Evolutionary conservation across 1,140 invertebrate genomes (phyloP), one percentile per base, ranked within the genome.

Genomic region (Spodoptera frugiperda): DNA sequence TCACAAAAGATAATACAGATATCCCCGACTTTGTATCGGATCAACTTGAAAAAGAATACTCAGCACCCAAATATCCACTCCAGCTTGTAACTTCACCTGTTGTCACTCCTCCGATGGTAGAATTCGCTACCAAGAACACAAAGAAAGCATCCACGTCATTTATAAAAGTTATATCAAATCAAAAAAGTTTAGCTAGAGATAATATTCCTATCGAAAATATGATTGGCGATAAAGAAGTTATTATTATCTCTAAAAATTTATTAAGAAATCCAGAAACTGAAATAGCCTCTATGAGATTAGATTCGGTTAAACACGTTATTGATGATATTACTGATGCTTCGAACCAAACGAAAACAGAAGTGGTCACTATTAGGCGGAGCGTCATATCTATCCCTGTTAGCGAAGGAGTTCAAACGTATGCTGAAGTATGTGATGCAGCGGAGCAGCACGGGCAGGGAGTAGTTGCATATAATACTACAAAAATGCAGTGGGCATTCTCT

Each of bases 261-360:
- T 76, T 81, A 19, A 82, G 73, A 74, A 80, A 81, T 17, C 61
- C 67, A 10, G 76, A 81, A 33, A 80, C 63, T 17, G 80, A 84
- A 53, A 51, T 44, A 12, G 39, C n/a, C 3, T 78, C 77, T 46
- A 76, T 61, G 21, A 74, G 17, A 39, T 33, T 61, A 15, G 55
- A 61, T 57, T 15, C 68, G 14, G 14, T 39, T 14, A 55, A 44
- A 57, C 30, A 25, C 14, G 11, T 21, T 19, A 6, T 55, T 15
- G 51, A 46, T 55, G 11, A 21, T 3, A 53, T 44, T 44, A 46
- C 48, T 15, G 19, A 48, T 65, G 4, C n/a, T 8, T n/a, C 44
- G 21, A 12, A 48, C 19, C 17, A 67, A 25, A 49, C 30, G 8
- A 14, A 61, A 61, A 61, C 30, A 15, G 57, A n/a, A 61, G 1